A percentile compares a stretch with the other conserved stretches of the same genome.
Conservation (phyloP, 2,797 vertebrate genomes). For the Pseudochromis fuscus region DNA sequence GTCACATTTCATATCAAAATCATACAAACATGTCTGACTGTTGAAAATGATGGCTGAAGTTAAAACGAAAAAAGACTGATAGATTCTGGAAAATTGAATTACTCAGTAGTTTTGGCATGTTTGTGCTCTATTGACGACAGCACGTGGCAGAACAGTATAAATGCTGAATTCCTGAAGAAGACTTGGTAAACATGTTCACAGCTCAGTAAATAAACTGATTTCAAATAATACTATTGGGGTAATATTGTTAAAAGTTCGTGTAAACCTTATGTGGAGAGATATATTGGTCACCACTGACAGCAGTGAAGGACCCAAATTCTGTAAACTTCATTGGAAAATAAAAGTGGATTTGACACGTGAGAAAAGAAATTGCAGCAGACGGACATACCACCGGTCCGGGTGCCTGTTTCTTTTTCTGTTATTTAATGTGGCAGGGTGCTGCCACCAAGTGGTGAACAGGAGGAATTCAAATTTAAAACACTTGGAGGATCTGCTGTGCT, state of each 20-base stretch:
- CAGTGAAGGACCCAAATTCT: constrained; percentile 12
- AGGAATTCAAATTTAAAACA: constrained; percentile 16
- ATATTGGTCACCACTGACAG: constrained; percentile 18
- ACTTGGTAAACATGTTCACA: constrained; percentile 53
- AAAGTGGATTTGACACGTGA: constrained; percentile 2
- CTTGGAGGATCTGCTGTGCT: background rate
- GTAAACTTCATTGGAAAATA: constrained; percentile 33
- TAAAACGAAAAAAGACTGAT: constrained; percentile 14
- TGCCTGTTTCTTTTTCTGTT: background rate
- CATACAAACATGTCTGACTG: constrained; percentile 47
- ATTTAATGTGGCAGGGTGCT: constrained; percentile 48
- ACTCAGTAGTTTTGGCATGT: constrained; percentile 52
- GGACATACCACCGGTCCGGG: background rate
- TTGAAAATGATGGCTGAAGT: constrained; percentile 50
- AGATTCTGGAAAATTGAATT: constrained; percentile 29
- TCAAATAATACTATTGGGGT: constrained; percentile 29
- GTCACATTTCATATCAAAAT: constrained; percentile 61
- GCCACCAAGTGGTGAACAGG: constrained; percentile 71
- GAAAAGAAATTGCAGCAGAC: constrained; percentile 12
- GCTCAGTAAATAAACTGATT: constrained; percentile 21
- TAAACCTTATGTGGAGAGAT: constrained; percentile 49
- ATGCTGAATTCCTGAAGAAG: constrained; percentile 47
- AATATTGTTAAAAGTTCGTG: constrained; percentile 25
- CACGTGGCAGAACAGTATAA: constrained; percentile 35
- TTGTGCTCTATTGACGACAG: constrained; percentile 45